Conservation (phyloP, 2,113 vertebrate species). For the Nansenia antarctica region DNA sequence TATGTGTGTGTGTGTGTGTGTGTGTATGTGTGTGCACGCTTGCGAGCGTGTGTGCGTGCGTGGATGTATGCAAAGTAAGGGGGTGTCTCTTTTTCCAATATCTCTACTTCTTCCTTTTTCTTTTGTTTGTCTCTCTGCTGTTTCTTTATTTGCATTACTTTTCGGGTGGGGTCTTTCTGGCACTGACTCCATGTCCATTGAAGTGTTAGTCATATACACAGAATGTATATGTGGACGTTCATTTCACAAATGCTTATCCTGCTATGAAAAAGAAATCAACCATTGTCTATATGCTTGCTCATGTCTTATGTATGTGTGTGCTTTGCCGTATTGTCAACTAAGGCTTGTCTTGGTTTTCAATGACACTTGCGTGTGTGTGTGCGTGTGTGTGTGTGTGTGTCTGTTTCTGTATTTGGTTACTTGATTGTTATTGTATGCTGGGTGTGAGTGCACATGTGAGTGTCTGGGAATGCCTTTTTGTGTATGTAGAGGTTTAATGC, state of each 20-base stretch:
- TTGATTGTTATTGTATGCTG: conserved; percentile 15
- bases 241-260: conserved; percentile 50
- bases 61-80: no score
- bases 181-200: conserved; percentile 10
- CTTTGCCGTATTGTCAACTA: conserved; percentile 19
- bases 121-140: neutral
- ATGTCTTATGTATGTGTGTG: conserved; percentile 46
- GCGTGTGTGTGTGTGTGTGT: neutral
- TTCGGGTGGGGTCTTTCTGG: no score
- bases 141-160: neutral
- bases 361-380: conserved; percentile 10
- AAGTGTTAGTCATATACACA: conserved; percentile 20
- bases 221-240: conserved; percentile 38
- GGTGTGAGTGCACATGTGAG: conserved; percentile 13
- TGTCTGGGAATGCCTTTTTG: no score
- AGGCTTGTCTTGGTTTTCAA: conserved; percentile 6
- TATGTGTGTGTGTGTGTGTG: neutral
- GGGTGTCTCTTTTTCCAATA: neutral
- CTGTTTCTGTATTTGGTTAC: no score
- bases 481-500: no score
- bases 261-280: conserved; percentile 21
- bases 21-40: neutral
- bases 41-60: neutral
- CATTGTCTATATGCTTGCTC: conserved; percentile 23
- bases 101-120: neutral